Evolutionary conservation across 2,113 vertebrate genomes (phyloP).

Genomic region (Porphyrio hochstetteri): DNA sequence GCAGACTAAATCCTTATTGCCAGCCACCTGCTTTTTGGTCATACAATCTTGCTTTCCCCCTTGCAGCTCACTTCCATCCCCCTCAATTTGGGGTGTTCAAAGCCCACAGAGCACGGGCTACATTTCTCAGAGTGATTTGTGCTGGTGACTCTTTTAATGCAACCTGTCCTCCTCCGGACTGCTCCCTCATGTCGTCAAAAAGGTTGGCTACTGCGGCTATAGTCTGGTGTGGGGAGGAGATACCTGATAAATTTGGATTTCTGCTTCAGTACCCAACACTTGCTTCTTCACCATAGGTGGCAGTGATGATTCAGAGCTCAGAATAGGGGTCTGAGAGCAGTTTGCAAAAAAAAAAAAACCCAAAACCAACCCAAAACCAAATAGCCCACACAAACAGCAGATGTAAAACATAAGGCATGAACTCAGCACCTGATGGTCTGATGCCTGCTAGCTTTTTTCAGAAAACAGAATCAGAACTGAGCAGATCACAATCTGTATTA

Average conservation of each 20-base stretch:
- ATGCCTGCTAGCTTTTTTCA: not conserved
- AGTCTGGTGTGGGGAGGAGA: not conserved
- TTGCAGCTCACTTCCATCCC: not conserved
- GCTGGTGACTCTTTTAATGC: not conserved
- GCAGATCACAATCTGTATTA: not conserved
- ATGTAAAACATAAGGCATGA: not conserved
- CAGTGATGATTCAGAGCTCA: not conserved
- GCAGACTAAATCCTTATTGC: not conserved
- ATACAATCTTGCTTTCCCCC: not conserved
- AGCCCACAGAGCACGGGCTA: not conserved
- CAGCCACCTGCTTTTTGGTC: not conserved
- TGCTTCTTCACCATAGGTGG: not conserved
- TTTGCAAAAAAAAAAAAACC: not conserved
- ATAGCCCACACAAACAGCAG: not conserved
- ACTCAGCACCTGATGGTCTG: not conserved
- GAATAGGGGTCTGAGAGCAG: not conserved
- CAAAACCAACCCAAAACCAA: too few relatives aligned
- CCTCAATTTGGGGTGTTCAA: fast-evolving
- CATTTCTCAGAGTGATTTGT: not conserved
- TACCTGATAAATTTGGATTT: not conserved
- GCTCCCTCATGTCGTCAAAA: not conserved
- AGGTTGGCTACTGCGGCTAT: not conserved
- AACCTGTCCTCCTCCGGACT: not conserved
- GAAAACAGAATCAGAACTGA: not conserved
- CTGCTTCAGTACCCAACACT: not conserved